Evolutionary conservation across 1,140 invertebrate species (phyloP), one percentile per base, ranked within the genome.

Genomic region (Zaprionus camerounensis): DNA sequence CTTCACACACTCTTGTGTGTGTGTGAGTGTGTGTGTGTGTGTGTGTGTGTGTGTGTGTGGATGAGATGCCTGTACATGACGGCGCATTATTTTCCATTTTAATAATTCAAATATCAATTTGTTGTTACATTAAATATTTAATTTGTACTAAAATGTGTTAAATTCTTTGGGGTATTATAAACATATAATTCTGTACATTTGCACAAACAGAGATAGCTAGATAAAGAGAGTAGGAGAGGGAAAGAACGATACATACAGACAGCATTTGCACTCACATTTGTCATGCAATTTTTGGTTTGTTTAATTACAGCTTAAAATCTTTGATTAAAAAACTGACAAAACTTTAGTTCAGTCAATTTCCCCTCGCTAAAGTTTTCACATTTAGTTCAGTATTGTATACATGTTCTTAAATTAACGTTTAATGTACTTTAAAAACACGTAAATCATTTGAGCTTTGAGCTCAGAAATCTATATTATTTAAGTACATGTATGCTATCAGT

Each of bases 31-130:
- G 17, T 17, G 17, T 5, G 26, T 57, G 44, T 36, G 66, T 41
- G 38, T 41, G 38, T 41, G 38, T 41, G 15, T 41, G 38, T n/a
- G 38, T 44, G 5, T 44, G 41, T 46, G 6, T 7, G n/a, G 41
- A 46, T 46, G 41, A 46, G 38, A 62, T 76, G 77, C 55, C 75
- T 80, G 80, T 70, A 80, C 78, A 80, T 87, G 83, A 69, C 84
- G 70, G 75, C 84, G 81, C 84, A 87, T 88, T 88, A 88, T 84
- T 88, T 88, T 81, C 78, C 82, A 81, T 84, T 88, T 88, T 88
- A 88, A 88, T 88, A 88, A 88, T 88, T 88, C 84, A 88, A 88
- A 88, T 88, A 88, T 90, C 84, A 88, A 88, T 88, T 88, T 88
- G 84, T 88, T 88, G 84, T 88, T 88, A 83, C 85, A 88, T 81